These are phyloP conservation scores for Basileuterus tristriatus DNA, from an alignment of 2,797 vertebrate genomes.

Conservation along the genomic window DNA sequence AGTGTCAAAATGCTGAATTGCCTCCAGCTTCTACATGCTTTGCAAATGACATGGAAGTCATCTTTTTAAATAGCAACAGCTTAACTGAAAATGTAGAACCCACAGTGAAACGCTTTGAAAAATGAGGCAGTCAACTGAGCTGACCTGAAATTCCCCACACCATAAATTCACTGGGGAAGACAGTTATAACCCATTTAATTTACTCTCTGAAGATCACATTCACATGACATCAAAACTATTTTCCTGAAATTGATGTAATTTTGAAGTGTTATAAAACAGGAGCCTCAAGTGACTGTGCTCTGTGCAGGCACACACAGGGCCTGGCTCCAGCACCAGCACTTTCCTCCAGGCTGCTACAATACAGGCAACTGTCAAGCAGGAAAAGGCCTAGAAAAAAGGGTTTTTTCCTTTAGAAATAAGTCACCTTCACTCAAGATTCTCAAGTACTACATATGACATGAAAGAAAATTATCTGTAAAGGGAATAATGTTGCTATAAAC, in stretches of 20 bases:
- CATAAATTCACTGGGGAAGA: neutral
- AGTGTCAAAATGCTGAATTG: slow-evolving; percentile 59
- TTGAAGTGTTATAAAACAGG: neutral
- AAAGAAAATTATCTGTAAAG: neutral
- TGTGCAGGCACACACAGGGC: neutral
- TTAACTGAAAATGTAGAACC: slow-evolving; percentile 28
- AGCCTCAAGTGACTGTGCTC: neutral
- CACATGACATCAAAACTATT: neutral
- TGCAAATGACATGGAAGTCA: slow-evolving; percentile 45
- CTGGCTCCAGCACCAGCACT: neutral
- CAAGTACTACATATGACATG: neutral
- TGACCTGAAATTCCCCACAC: neutral
- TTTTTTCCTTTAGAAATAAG: neutral
- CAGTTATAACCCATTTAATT: slow-evolving; percentile 7
- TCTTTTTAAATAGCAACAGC: slow-evolving; percentile 50
- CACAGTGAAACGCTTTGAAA: neutral
- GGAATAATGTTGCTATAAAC: neutral
- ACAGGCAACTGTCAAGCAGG: neutral
- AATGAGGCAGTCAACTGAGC: slow-evolving; percentile 15
- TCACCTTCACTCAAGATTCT: neutral
- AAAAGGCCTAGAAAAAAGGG: neutral
- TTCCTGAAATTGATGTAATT: neutral
- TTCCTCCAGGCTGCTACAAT: neutral
- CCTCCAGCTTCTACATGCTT: slow-evolving; percentile 44
- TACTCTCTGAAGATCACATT: neutral